Conservation (phyloP, 1,140 invertebrate genomes). For the Pogonus chalceus region DNA sequence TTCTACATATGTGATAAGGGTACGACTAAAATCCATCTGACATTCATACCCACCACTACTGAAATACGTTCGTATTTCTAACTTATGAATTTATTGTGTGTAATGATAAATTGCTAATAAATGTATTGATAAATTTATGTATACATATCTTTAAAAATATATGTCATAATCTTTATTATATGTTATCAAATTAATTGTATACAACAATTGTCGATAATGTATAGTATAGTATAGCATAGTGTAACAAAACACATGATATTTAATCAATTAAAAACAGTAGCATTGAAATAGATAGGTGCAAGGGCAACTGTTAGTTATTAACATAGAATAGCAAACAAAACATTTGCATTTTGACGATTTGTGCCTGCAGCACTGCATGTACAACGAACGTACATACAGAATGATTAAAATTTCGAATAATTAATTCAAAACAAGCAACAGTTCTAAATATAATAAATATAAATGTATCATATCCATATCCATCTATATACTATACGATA, state of each 20-base stretch:
- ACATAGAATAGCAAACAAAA: constrained; percentile 7
- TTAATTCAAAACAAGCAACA: constrained; percentile 4
- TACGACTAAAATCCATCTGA: neutral
- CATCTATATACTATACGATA: neutral
- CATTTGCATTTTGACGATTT: constrained; percentile 6
- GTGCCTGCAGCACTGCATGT: neutral
- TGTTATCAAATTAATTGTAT: too few relatives aligned
- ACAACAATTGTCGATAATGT: too few relatives aligned
- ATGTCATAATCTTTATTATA: too few relatives aligned
- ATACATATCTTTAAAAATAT: too few relatives aligned
- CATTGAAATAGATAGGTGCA: too few relatives aligned
- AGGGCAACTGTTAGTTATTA: neutral
- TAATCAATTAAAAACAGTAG: too few relatives aligned
- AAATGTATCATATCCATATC: neutral
- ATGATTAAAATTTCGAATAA: constrained; percentile 4
- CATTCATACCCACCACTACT: neutral
- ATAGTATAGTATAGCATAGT: too few relatives aligned
- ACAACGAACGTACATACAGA: neutral
- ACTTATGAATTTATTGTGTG: too few relatives aligned
- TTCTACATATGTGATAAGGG: neutral
- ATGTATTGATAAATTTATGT: too few relatives aligned
- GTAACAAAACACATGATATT: too few relatives aligned
- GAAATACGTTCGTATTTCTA: neutral
- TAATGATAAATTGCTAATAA: too few relatives aligned
- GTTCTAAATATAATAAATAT: neutral